These are phyloP conservation scores for Magallana nippona DNA, from an alignment of 2,888 invertebrate genomes.

Conservation along the genomic window DNA sequence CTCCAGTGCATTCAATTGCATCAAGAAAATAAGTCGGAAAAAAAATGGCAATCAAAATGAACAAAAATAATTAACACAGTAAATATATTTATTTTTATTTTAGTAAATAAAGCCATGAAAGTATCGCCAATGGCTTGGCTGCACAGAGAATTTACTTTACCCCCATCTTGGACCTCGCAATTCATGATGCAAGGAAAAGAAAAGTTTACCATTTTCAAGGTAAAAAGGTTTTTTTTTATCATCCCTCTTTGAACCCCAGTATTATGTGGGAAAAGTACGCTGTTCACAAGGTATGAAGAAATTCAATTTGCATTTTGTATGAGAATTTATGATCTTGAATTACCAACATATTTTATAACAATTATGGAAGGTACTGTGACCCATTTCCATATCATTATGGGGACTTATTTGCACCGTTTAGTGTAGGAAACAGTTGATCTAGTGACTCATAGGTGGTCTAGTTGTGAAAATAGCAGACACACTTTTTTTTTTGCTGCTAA, in stretches of 20 bases:
- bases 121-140: not conserved
- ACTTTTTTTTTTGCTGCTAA: slow-evolving; percentile 11
- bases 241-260: slow-evolving; percentile 1
- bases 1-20: too few species aligned
- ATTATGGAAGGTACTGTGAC: slow-evolving; percentile 10
- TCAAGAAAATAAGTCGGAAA: too few species aligned
- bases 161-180: slow-evolving; percentile 30
- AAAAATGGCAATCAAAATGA: too few species aligned
- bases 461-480: slow-evolving; percentile 28
- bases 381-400: slow-evolving; percentile 25
- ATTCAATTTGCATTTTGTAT: slow-evolving; percentile 16
- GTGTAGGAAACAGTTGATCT: not conserved
- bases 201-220: slow-evolving; percentile 27
- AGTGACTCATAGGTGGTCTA: slow-evolving; percentile 30
- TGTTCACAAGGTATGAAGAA: not conserved
- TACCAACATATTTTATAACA: slow-evolving; percentile 9
- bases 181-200: slow-evolving; percentile 18
- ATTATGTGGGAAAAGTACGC: not conserved
- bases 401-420: slow-evolving; percentile 24
- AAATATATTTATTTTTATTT: not conserved
- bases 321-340: slow-evolving; percentile 12
- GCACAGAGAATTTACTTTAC: not conserved
- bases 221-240: not conserved
- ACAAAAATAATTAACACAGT: too few species aligned
- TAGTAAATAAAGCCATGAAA: not conserved